These are phyloP conservation scores for Goniozus legneri DNA, from an alignment of 1,140 invertebrate genomes.

Conservation along the genomic window DNA sequence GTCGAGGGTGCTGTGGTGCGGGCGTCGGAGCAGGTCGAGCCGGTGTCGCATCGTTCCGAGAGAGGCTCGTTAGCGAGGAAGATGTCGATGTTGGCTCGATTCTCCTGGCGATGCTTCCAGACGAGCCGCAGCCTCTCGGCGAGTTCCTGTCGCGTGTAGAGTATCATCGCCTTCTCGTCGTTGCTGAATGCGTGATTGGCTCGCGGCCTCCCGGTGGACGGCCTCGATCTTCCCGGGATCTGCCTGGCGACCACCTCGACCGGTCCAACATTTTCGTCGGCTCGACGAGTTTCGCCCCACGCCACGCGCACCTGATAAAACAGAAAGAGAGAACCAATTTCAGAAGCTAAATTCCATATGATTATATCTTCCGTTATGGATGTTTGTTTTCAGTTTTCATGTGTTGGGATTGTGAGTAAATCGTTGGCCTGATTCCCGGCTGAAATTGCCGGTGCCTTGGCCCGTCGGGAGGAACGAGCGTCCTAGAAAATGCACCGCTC, in stretches of 20 bases:
- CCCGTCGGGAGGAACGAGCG: no score
- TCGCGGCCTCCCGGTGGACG: conserved; percentile 22
- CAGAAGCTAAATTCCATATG: no score
- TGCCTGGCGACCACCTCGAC: conserved; percentile 45
- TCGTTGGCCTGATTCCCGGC: no score
- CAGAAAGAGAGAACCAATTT: no score
- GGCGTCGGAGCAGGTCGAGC: conserved; percentile 35
- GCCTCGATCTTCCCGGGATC: conserved; percentile 37
- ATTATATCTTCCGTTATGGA: no score
- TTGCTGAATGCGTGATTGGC: conserved; percentile 17
- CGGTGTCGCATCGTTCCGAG: conserved; percentile 42
- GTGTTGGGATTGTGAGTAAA: no score
- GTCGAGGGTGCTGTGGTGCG: conserved; percentile 10
- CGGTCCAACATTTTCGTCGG: conserved; percentile 21
- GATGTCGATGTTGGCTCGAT: conserved; percentile 57
- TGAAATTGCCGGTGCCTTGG: no score
- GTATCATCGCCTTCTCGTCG: conserved; percentile 50
- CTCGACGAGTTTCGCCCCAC: conserved; percentile 34
- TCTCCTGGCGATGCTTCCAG: conserved; percentile 54
- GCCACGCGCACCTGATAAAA: conserved; percentile 35
- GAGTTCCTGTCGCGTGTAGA: conserved; percentile 55
- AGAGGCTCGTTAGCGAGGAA: conserved; percentile 52
- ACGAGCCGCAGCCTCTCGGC: conserved; percentile 53
- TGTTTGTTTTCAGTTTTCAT: no score
- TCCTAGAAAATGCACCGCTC: no score